Conservation (phyloP, 2,113 vertebrate genomes). For the Albula glossodonta region DNA sequence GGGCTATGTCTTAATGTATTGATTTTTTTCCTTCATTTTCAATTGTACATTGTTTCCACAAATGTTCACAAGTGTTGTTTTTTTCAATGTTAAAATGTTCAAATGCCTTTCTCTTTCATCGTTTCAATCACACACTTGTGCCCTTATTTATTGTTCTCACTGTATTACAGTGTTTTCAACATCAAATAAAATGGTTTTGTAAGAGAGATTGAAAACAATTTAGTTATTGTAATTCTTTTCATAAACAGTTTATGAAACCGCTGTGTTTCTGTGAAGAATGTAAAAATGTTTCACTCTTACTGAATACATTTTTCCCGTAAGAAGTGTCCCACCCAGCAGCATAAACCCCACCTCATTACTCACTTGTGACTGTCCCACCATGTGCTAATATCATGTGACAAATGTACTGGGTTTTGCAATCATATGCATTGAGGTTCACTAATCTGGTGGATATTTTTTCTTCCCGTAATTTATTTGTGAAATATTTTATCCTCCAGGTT, state of each 20-base stretch:
- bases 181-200: constrained; percentile 22
- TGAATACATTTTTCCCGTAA: background rate
- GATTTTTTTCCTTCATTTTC: background rate
- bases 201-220: background rate
- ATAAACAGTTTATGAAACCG: background rate
- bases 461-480: too few relatives aligned
- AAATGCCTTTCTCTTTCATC: background rate
- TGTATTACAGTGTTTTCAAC: constrained; percentile 10
- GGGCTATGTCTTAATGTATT: background rate
- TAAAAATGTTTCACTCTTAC: background rate
- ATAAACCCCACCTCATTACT: too few relatives aligned
- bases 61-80: background rate
- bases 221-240: background rate
- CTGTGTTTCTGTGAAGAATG: background rate
- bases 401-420: too few relatives aligned
- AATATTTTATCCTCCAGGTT: too few relatives aligned
- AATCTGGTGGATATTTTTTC: too few relatives aligned
- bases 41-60: background rate
- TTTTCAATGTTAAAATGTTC: background rate
- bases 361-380: too few relatives aligned
- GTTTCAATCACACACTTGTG: background rate
- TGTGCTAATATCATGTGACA: too few relatives aligned
- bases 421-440: too few relatives aligned
- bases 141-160: background rate
- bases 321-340: too few relatives aligned